Conservation (phyloP, 2,113 vertebrate species). For the Leuciscus idus region DNA sequence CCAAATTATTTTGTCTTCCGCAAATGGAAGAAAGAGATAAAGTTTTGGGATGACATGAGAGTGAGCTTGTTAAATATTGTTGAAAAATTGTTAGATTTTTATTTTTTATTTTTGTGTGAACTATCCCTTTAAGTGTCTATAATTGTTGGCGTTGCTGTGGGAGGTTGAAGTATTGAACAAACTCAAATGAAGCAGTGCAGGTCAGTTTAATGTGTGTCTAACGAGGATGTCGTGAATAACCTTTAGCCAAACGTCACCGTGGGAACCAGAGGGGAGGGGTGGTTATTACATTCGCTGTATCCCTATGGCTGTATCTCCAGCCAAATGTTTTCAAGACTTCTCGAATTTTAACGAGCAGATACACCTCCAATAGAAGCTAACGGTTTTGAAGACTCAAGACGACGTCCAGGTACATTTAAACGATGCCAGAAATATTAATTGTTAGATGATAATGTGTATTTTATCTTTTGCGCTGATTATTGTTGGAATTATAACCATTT, state of each 20-base stretch:
- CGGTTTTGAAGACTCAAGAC: background rate
- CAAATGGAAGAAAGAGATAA: too few species aligned
- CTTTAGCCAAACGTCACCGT: slow-evolving; percentile 52
- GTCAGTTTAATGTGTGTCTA: slow-evolving; percentile 32
- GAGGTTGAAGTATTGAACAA: background rate
- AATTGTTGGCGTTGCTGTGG: background rate
- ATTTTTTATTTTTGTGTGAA: too few species aligned
- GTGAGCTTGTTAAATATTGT: too few species aligned
- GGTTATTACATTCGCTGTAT: background rate
- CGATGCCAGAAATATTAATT: background rate
- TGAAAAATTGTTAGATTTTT: too few species aligned
- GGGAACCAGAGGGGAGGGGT: slow-evolving; percentile 40
- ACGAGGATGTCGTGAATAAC: slow-evolving; percentile 50
- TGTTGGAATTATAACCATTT: background rate
- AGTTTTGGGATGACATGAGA: too few species aligned
- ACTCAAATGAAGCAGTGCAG: background rate
- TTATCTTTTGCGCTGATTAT: background rate
- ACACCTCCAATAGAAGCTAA: background rate
- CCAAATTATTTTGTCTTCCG: too few species aligned
- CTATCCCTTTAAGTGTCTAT: background rate
- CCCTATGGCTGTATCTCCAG: background rate
- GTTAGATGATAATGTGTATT: background rate
- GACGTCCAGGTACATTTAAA: background rate
- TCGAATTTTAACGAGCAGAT: background rate
- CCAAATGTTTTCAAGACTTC: background rate